A percentile compares a stretch with the other conserved stretches of the same genome.
phyloP scores from a whole-genome alignment of 2,113 vertebrate species.

The Gyps fulvus region DNA sequence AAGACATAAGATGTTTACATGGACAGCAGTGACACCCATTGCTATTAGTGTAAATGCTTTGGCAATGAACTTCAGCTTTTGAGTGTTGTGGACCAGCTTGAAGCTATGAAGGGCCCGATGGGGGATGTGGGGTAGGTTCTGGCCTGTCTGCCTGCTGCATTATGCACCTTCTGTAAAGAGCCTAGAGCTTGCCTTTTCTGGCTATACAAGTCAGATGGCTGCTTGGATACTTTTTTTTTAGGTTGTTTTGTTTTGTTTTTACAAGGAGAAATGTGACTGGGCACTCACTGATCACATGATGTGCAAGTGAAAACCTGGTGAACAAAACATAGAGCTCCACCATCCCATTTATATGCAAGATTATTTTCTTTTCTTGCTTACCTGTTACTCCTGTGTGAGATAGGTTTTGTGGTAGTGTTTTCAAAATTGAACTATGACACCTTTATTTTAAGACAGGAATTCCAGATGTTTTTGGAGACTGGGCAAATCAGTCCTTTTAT shows the following conservation, averaged over 20 bases:
- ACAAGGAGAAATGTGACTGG: neutral
- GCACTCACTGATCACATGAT: neutral
- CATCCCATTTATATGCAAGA: neutral
- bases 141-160: neutral
- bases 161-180: neutral
- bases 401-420: neutral
- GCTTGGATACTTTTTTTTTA: neutral
- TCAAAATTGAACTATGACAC: neutral
- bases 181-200: neutral
- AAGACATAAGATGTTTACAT: neutral
- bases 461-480: neutral
- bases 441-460: neutral
- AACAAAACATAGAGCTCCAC: neutral
- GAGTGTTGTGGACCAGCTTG: neutral
- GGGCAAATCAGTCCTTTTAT: neutral
- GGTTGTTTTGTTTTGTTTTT: neutral
- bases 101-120: neutral
- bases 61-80: neutral
- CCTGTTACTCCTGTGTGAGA: neutral
- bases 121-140: neutral
- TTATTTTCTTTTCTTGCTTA: neutral
- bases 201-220: neutral
- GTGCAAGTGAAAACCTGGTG: neutral
- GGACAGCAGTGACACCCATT: neutral
- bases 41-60: fast-evolving